Evolutionary conservation across 2,113 vertebrate species (phyloP).

Genomic region (Athene noctua): DNA sequence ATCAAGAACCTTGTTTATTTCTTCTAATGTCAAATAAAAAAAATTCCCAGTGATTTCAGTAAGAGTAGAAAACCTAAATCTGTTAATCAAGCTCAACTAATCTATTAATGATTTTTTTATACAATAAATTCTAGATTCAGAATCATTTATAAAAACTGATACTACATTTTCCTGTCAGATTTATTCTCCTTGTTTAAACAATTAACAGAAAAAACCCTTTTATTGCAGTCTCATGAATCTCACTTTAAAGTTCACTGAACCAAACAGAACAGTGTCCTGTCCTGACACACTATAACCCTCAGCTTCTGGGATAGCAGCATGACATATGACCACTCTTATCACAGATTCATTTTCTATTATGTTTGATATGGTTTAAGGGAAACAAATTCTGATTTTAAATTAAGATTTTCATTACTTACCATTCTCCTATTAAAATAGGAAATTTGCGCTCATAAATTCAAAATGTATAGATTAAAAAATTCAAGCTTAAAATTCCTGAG

Average conservation of each 20-base stretch:
- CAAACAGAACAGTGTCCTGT: background rate
- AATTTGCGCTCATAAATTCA: background rate
- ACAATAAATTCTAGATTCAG: background rate
- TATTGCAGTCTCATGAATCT: background rate
- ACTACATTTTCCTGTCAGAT: background rate
- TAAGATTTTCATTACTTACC: background rate
- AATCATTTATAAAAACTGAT: background rate
- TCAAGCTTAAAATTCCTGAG: rapidly evolving
- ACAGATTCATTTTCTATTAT: background rate
- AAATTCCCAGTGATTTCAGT: background rate
- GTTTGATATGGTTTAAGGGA: background rate
- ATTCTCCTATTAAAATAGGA: background rate
- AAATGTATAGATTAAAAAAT: background rate
- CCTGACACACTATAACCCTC: background rate
- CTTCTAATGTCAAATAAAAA: background rate
- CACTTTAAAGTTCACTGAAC: background rate
- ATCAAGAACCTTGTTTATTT: background rate
- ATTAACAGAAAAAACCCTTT: background rate
- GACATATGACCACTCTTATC: background rate
- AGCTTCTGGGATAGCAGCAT: background rate
- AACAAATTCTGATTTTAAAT: background rate
- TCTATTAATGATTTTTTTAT: background rate
- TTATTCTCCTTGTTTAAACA: background rate
- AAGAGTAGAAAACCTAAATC: background rate
- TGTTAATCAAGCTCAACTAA: background rate